A percentile compares a stretch with the other conserved stretches of the same genome.
phyloP scores from a whole-genome alignment of 2,113 vertebrate species.

The Rhinopomastus cyanomelas region DNA sequence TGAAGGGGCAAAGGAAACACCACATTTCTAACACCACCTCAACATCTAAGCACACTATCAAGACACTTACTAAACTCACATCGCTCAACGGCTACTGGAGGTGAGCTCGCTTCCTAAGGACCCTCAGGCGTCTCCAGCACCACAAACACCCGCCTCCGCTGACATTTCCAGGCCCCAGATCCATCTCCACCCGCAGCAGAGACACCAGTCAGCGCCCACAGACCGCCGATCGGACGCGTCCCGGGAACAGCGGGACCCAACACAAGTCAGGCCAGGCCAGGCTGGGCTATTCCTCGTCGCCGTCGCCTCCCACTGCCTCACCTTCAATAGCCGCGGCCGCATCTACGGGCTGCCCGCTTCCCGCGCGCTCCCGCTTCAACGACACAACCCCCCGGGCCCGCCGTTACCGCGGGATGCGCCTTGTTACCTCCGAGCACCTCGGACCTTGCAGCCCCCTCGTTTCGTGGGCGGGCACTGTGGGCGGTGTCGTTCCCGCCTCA shows the following conservation, averaged over 20 bases:
- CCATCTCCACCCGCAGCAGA: not conserved
- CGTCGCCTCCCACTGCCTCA: fast-evolving
- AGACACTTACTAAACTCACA: not conserved
- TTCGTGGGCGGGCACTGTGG: too few relatives aligned
- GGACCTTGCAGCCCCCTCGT: too few relatives aligned
- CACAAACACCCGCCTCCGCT: fast-evolving
- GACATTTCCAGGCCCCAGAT: fast-evolving
- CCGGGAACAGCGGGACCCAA: not conserved
- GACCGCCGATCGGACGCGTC: too few relatives aligned
- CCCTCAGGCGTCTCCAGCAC: fast-evolving
- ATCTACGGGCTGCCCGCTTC: not conserved
- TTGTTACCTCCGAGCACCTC: too few relatives aligned
- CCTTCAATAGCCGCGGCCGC: not conserved
- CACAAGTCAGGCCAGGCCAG: too few relatives aligned
- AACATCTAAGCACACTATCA: fast-evolving
- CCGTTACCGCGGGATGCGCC: too few relatives aligned
- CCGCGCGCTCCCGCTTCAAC: not conserved
- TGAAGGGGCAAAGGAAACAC: fast-evolving
- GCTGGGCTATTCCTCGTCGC: fast-evolving
- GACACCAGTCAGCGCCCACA: too few relatives aligned
- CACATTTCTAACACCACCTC: fast-evolving
- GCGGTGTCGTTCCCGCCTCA: too few relatives aligned
- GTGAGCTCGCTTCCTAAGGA: fast-evolving
- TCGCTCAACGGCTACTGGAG: not conserved
- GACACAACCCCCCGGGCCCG: not conserved